Percentiles rank a stretch among this genome's conserved stretches.
Conservation (phyloP, 2,888 invertebrate genomes). For the Lymantria dispar region DNA sequence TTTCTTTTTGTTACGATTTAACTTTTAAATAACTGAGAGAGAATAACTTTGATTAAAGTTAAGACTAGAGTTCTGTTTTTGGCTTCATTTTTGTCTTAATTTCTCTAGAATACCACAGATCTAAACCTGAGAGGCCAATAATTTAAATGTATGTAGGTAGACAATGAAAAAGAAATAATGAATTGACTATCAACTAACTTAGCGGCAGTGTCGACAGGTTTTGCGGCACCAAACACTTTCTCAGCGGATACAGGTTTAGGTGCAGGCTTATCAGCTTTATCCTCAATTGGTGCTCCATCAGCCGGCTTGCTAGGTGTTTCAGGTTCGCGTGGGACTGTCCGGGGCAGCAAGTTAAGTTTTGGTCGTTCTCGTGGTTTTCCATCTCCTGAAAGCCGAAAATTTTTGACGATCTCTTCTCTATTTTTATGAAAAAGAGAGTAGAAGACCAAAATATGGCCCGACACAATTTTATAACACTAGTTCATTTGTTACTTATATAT, state of each 20-base stretch:
- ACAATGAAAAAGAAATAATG: background rate
- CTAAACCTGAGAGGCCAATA: too few species aligned
- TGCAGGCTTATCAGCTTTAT: constrained; percentile 48
- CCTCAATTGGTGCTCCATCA: constrained; percentile 47
- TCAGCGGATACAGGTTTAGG: constrained; percentile 83
- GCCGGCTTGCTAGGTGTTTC: constrained; percentile 60
- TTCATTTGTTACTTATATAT: too few species aligned
- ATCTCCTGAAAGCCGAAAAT: constrained; percentile 30
- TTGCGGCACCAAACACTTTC: constrained; percentile 96
- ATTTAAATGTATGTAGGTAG: background rate
- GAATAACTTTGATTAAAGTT: too few species aligned
- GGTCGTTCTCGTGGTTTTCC: constrained; percentile 87
- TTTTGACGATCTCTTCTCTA: too few species aligned
- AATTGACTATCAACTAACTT: constrained; percentile 61
- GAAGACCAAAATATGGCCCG: too few species aligned
- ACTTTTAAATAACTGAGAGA: too few species aligned
- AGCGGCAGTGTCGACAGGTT: constrained; percentile 96
- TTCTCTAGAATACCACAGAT: too few species aligned
- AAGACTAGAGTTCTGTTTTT: too few species aligned
- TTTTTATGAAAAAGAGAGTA: too few species aligned
- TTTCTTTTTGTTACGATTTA: too few species aligned
- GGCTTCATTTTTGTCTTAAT: too few species aligned
- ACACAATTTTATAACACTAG: too few species aligned
- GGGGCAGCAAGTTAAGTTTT: constrained; percentile 90
- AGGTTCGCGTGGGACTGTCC: constrained; percentile 87